These are phyloP conservation scores for Tridacna gigas DNA, from an alignment of 2,888 invertebrate genomes.

Conservation along the genomic window DNA sequence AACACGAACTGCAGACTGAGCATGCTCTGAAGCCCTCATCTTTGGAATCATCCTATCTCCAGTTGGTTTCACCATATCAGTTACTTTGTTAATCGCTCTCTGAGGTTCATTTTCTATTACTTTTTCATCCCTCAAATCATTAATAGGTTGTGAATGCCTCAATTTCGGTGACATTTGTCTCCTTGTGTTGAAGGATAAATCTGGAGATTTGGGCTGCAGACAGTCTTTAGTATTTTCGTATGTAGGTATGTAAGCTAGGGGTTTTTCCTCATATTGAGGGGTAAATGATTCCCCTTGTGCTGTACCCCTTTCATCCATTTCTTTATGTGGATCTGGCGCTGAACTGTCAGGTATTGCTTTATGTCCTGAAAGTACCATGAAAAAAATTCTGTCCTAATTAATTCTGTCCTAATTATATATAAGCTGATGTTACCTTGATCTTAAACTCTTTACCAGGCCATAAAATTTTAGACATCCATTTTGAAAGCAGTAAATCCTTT, in stretches of 20 bases:
- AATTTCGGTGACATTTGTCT: not conserved
- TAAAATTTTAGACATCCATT: too few relatives aligned
- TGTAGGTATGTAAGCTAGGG: not conserved
- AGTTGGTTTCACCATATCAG: conserved; percentile 38
- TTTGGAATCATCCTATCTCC: conserved; percentile 39
- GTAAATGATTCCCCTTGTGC: conserved; percentile 23
- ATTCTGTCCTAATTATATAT: too few relatives aligned
- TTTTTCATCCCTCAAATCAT: conserved; percentile 35
- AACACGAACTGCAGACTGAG: not conserved
- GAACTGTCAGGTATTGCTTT: not conserved
- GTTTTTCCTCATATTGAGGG: conserved; percentile 9
- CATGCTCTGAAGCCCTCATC: conserved; percentile 55
- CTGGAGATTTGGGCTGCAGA: not conserved
- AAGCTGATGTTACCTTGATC: too few relatives aligned
- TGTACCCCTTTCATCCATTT: conserved; percentile 19
- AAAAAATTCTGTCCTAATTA: not conserved
- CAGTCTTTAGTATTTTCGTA: not conserved
- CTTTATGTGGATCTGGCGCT: not conserved
- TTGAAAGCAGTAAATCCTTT: too few relatives aligned
- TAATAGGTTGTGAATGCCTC: conserved; percentile 2
- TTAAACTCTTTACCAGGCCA: too few relatives aligned
- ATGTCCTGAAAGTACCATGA: not conserved
- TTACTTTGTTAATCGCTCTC: not conserved
- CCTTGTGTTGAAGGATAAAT: not conserved
- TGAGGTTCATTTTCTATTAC: not conserved